Conservation (phyloP, 2,797 vertebrate species). For the Gephyroberyx darwinii region DNA sequence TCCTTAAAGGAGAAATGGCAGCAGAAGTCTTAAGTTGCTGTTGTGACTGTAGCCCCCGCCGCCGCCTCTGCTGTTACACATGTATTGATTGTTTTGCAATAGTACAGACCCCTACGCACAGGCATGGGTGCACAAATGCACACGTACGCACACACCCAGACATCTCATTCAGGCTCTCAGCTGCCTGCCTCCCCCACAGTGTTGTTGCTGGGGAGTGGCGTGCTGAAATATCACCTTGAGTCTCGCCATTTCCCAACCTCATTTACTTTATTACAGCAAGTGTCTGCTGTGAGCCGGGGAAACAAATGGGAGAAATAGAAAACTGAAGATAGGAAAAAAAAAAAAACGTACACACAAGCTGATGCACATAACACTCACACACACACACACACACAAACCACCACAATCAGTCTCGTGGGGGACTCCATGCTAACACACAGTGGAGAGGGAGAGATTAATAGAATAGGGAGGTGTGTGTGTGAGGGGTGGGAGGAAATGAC, state of each 20-base stretch:
- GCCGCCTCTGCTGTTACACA: background rate
- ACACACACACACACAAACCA: slow-evolving; percentile 23
- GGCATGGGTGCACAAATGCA: background rate
- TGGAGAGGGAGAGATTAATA: slow-evolving; percentile 64
- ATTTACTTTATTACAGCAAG: slow-evolving; percentile 76
- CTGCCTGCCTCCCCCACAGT: slow-evolving; percentile 49
- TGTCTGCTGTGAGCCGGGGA: slow-evolving; percentile 59
- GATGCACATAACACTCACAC: background rate
- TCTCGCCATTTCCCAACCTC: slow-evolving; percentile 75
- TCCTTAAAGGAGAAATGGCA: slow-evolving; percentile 11
- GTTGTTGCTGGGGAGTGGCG: slow-evolving; percentile 68
- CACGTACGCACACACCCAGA: slow-evolving; percentile 11
- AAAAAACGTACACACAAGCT: slow-evolving; percentile 14
- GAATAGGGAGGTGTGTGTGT: slow-evolving; percentile 41
- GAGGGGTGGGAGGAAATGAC: slow-evolving; percentile 47
- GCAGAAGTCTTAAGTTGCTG: slow-evolving; percentile 3
- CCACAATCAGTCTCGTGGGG: slow-evolving; percentile 59
- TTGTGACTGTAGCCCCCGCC: slow-evolving; percentile 23
- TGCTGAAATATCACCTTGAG: slow-evolving; percentile 77
- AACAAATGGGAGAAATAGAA: slow-evolving; percentile 62
- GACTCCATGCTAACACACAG: slow-evolving; percentile 36
- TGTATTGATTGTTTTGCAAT: slow-evolving; percentile 9
- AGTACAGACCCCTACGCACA: background rate
- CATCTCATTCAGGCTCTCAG: slow-evolving; percentile 53
- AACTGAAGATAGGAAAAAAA: slow-evolving; percentile 23